Evolutionary conservation across 2,888 invertebrate genomes (phyloP).

Genomic region (Dyspetes luteomarginatus): DNA sequence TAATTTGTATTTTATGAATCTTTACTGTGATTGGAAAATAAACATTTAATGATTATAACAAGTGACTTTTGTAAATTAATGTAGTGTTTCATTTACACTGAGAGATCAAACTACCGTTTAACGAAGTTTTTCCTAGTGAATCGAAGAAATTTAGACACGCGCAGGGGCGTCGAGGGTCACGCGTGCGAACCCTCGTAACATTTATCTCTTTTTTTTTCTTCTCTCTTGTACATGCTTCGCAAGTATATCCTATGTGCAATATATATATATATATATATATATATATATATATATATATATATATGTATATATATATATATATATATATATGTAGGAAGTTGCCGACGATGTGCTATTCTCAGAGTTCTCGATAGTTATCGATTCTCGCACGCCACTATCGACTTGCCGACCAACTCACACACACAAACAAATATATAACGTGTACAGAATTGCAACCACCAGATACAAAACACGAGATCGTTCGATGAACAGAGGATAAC

Average conservation of each 20-base stretch:
- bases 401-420: slow-evolving; percentile 5
- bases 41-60: slow-evolving; percentile 14
- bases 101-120: slow-evolving; percentile 48
- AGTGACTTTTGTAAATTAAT: slow-evolving; percentile 16
- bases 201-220: slow-evolving; percentile 41
- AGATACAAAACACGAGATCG: slow-evolving; percentile 22
- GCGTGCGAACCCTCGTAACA: slow-evolving; percentile 14
- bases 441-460: slow-evolving; percentile 7
- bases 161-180: slow-evolving; percentile 47
- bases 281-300: not conserved
- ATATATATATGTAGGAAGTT: slow-evolving; percentile 45
- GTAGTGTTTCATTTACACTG: not conserved
- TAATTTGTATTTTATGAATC: not conserved
- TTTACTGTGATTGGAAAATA: not conserved
- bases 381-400: slow-evolving; percentile 56
- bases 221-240: slow-evolving; percentile 55
- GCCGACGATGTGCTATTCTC: slow-evolving; percentile 50
- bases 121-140: slow-evolving; percentile 4
- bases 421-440: not conserved
- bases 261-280: not conserved
- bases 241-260: not conserved
- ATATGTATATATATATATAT: too few relatives aligned
- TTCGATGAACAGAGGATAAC: slow-evolving; percentile 55
- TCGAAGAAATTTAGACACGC: slow-evolving; percentile 38
- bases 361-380: slow-evolving; percentile 61